A percentile compares a stretch with the other conserved stretches of the same genome.
These are phyloP conservation scores for Pteropus rufus DNA, from an alignment of 2,797 vertebrate genomes.

Conservation along the genomic window DNA sequence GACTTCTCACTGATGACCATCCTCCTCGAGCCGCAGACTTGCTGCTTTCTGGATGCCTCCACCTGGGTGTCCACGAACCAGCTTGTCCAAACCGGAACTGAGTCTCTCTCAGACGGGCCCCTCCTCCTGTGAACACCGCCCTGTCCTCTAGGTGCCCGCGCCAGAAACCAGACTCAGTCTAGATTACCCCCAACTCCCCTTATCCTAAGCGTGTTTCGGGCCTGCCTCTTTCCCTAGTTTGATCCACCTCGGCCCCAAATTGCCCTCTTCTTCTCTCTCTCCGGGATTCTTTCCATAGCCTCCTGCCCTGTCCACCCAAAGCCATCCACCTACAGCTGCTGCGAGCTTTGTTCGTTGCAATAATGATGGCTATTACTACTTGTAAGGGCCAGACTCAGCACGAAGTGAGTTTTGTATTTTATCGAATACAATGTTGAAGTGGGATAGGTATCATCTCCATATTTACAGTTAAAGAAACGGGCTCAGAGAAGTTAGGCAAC, in stretches of 20 bases:
- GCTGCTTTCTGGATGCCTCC: not conserved
- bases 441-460: not conserved
- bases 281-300: not conserved
- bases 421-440: no score
- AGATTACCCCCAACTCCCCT: not conserved
- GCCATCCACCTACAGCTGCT: not conserved
- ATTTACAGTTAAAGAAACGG: not conserved
- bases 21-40: not conserved
- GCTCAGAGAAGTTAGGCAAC: not conserved
- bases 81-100: not conserved
- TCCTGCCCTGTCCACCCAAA: not conserved
- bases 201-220: not conserved
- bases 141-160: not conserved
- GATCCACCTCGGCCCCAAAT: no score
- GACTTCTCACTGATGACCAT: not conserved
- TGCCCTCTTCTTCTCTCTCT: not conserved
- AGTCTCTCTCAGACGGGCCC: fast-evolving
- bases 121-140: not conserved
- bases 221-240: no score
- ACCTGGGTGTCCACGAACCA: not conserved
- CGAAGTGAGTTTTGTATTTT: not conserved
- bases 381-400: not conserved
- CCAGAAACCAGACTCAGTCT: not conserved
- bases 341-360: not conserved
- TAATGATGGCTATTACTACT: fast-evolving